These are phyloP conservation scores for Heteronetta atricapilla DNA, from an alignment of 2,113 vertebrate genomes.

Conservation along the genomic window DNA sequence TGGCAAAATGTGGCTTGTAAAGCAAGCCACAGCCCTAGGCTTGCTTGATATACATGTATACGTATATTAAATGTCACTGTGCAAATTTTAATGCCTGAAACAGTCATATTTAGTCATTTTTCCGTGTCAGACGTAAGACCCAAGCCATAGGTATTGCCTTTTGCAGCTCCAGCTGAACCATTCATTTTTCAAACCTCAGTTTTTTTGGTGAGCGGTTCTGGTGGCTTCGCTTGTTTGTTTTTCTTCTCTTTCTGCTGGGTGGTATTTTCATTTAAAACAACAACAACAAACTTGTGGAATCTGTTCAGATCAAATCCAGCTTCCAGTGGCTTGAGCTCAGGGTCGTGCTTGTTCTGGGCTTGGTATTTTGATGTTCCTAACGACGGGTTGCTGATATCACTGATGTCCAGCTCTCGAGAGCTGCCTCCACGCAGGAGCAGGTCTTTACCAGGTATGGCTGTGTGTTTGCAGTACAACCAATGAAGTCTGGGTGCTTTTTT, in stretches of 20 bases:
- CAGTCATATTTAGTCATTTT: background rate
- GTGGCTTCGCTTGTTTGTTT: background rate
- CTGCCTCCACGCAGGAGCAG: background rate
- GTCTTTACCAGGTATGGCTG: background rate
- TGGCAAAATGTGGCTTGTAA: background rate
- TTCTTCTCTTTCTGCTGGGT: background rate
- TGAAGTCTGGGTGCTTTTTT: background rate
- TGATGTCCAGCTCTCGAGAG: background rate
- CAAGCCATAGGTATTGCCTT: background rate
- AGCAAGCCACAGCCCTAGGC: background rate
- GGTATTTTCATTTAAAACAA: background rate
- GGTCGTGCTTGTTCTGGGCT: background rate
- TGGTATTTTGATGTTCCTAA: background rate
- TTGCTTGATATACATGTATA: no score
- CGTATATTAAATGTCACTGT: background rate
- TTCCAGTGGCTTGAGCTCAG: background rate
- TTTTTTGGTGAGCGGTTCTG: background rate
- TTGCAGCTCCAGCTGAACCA: background rate
- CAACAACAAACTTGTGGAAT: no score
- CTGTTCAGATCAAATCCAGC: background rate
- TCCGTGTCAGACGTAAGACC: background rate
- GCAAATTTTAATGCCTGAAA: background rate
- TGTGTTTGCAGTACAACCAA: background rate
- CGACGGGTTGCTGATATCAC: background rate
- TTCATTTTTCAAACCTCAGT: background rate